Evolutionary conservation across 1,140 invertebrate species (phyloP), one percentile per base, ranked within the genome.

Genomic region (Calliopsis andreniformis): DNA sequence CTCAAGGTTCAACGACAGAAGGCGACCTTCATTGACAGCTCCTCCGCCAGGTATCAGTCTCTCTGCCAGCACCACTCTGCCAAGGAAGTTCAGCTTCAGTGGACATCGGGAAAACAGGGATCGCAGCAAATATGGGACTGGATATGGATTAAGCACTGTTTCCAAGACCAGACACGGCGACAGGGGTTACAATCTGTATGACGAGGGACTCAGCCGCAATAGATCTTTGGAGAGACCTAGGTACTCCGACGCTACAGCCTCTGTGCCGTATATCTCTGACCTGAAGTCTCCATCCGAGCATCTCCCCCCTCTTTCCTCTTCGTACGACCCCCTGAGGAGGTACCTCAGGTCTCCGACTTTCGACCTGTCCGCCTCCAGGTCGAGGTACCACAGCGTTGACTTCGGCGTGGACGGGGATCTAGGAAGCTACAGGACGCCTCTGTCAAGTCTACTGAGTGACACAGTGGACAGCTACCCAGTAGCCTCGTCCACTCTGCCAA

Each of bases 1-100:
- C 86, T 95, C 95, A 5, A 93, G 96, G 70, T 98, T 98, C 86
- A 97, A 98, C 84, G 96, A 97, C 83, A 94, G 95, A 83, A 96
- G 95, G 53, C 93, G 95, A 66, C 88, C 83, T 20, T 90, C 89
- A 7, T 20, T 91, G 20, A 89, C 86, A 2, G 79, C 87, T 3
- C 76, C 88, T 0, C 81, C 89, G 28, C 83, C 90, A 2, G 84
- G 88, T 28, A 67, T 87, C 12, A 77, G 59, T 42, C 47, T 87
- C 16, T 79, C 86, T 0, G 66, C 87, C 0, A 90, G 86, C 28
- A 53, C 78, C 49, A 73, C 85, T 2, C 58, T 92, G 10, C 89
- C 91, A 6, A 80, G 88, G 28, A 92, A 92, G 55, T 92, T 87
- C 56, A 91, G 89, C 68, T 91, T 90, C 64, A 82, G 70, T 16